These are phyloP conservation scores for Cordylochernes scorpioides DNA, from an alignment of 2,888 invertebrate species.

Conservation along the genomic window DNA sequence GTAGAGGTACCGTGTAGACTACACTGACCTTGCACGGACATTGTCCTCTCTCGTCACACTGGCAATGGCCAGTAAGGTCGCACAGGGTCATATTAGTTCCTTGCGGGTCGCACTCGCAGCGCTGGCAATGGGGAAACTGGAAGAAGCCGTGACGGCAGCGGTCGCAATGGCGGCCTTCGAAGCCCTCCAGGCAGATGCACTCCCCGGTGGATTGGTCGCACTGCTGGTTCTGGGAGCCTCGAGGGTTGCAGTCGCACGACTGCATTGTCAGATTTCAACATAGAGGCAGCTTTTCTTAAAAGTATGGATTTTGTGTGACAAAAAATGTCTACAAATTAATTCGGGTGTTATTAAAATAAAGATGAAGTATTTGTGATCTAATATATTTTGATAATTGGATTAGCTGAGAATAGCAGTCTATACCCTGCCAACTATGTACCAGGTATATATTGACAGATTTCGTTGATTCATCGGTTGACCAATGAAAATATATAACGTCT, in stretches of 20 bases:
- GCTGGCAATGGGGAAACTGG: constrained; percentile 59
- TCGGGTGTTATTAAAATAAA: too few species aligned
- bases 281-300: not conserved
- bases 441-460: too few species aligned
- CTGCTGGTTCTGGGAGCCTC: constrained; percentile 37
- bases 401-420: too few species aligned
- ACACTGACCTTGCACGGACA: constrained; percentile 58
- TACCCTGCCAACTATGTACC: too few species aligned
- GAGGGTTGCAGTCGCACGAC: constrained; percentile 42
- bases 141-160: constrained; percentile 57
- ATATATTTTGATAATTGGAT: too few species aligned
- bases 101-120: constrained; percentile 50
- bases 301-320: too few species aligned
- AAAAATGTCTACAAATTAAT: too few species aligned
- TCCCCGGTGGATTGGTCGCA: constrained; percentile 39
- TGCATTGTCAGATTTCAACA: constrained; percentile 13
- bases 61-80: constrained; percentile 28
- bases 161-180: constrained; percentile 39
- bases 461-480: too few species aligned
- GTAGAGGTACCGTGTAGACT: not conserved
- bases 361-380: too few species aligned
- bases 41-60: constrained; percentile 42
- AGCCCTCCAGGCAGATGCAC: constrained; percentile 29
- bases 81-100: constrained; percentile 35
- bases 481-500: too few species aligned